phyloP scores from a whole-genome alignment of 2,797 vertebrate species.

The Cetoscarus ocellatus region DNA sequence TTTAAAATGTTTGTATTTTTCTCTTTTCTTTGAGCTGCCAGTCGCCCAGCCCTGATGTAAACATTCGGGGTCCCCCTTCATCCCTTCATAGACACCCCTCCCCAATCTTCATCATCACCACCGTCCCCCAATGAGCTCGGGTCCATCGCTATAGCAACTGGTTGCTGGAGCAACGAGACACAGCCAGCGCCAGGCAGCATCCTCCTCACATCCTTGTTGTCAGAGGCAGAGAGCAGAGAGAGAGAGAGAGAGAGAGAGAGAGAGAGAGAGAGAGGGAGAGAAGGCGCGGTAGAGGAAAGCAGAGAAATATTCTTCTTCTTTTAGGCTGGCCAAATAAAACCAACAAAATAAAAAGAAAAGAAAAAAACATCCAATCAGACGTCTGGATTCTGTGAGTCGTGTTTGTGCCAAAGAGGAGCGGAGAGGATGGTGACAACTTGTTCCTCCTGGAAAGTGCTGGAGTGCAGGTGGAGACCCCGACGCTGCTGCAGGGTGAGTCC shows the following conservation, averaged over 20 bases:
- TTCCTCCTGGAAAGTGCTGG: conserved; percentile 51
- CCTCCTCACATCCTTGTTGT: conserved; percentile 60
- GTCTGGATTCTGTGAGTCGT: conserved; percentile 11
- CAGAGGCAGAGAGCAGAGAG: conserved; percentile 41
- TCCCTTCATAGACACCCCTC: conserved; percentile 9
- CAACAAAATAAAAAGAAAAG: neutral
- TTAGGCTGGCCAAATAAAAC: conserved; percentile 25
- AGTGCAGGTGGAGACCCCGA: conserved; percentile 44
- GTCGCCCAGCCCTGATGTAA: conserved; percentile 1
- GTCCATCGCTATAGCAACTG: conserved; percentile 78
- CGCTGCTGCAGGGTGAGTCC: conserved; percentile 54
- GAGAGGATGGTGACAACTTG: conserved; percentile 54
- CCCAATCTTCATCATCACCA: conserved; percentile 49
- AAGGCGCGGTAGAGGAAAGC: conserved; percentile 1
- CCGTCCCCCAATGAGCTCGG: conserved; percentile 63
- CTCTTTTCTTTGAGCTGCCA: no score
- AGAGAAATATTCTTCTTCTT: conserved; percentile 13
- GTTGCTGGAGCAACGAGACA: conserved; percentile 78
- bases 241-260: conserved; percentile 56
- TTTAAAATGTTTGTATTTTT: no score
- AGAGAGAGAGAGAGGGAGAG: conserved; percentile 43
- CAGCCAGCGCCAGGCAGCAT: conserved; percentile 66
- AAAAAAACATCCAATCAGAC: conserved; percentile 7
- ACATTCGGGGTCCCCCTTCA: conserved; percentile 6
- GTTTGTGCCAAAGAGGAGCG: conserved; percentile 1